Conservation (phyloP, 1,140 invertebrate species). For the Lycorma delicatula region DNA sequence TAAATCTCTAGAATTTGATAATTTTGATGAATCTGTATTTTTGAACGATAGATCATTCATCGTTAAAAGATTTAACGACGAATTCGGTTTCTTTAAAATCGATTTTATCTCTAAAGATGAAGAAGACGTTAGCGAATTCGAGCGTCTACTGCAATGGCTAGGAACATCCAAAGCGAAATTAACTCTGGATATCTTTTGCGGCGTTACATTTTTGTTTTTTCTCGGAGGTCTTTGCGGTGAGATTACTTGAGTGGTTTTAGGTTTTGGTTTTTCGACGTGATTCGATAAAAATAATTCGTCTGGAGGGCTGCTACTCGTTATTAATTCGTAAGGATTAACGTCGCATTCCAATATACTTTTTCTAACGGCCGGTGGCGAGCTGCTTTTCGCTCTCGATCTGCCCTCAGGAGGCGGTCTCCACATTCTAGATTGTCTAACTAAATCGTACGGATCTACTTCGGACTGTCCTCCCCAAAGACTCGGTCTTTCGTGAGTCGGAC, state of each 20-base stretch:
- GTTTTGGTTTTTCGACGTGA: no score
- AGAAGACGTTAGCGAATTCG: constrained; percentile 16
- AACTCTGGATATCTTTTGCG: no score
- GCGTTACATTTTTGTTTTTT: constrained; percentile 22
- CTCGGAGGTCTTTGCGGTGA: constrained; percentile 36
- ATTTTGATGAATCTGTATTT: no score
- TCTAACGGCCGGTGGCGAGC: constrained; percentile 41
- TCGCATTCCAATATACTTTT: constrained; percentile 74
- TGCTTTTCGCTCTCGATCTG: constrained; percentile 49
- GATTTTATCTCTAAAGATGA: constrained; percentile 43
- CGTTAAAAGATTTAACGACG: constrained; percentile 4
- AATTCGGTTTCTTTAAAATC: constrained; percentile 54
- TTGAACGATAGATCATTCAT: no score
- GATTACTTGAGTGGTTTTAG: constrained; percentile 4
- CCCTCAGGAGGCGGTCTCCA: constrained; percentile 45
- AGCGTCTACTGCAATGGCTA: constrained; percentile 25
- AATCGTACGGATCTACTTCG: constrained; percentile 62
- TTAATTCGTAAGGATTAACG: constrained; percentile 75
- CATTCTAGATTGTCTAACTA: constrained; percentile 64
- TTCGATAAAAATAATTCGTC: no score
- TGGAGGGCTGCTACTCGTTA: no score
- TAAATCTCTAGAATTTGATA: no score
- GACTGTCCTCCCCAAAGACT: constrained; percentile 31
- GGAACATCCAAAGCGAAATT: constrained; percentile 16
- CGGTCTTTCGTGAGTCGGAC: constrained; percentile 21